Percentiles rank a stretch among this genome's conserved stretches.
These are phyloP conservation scores for Pantherophis alleghaniensis DNA, from an alignment of 2,797 vertebrate genomes.

Conservation along the genomic window DNA sequence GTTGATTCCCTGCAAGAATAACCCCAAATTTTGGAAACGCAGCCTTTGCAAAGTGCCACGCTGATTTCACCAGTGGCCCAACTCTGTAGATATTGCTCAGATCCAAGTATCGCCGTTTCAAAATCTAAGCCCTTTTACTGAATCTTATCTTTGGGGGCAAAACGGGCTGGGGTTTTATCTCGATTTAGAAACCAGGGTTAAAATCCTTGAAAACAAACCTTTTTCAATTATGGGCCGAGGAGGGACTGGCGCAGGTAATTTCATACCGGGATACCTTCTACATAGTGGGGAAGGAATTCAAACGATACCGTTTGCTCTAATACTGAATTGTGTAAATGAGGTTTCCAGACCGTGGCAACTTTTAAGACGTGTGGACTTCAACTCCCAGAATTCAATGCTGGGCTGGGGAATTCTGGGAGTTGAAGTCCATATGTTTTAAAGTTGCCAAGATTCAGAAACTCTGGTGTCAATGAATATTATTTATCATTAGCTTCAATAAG, in stretches of 20 bases:
- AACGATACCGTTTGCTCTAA: not conserved
- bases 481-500: not conserved
- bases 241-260: not conserved
- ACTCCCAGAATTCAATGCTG: not conserved
- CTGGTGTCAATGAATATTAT: not conserved
- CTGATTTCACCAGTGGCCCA: not conserved
- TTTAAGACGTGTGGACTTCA: not conserved
- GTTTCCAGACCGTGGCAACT: not conserved
- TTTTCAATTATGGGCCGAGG: not conserved
- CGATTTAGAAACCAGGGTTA: not conserved
- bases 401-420: not conserved
- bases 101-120: not conserved
- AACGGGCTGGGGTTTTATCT: not conserved
- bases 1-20: no score
- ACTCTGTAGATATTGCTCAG: not conserved
- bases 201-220: not conserved
- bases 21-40: not conserved
- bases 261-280: not conserved
- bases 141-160: not conserved
- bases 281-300: not conserved
- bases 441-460: not conserved
- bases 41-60: rapidly evolving
- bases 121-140: constrained; percentile 14
- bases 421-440: not conserved
- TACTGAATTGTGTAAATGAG: not conserved